Percentiles rank a stretch among this genome's conserved stretches.
These are phyloP conservation scores for Megaustenia siamemsis DNA, from an alignment of 2,888 invertebrate species.

Conservation along the genomic window DNA sequence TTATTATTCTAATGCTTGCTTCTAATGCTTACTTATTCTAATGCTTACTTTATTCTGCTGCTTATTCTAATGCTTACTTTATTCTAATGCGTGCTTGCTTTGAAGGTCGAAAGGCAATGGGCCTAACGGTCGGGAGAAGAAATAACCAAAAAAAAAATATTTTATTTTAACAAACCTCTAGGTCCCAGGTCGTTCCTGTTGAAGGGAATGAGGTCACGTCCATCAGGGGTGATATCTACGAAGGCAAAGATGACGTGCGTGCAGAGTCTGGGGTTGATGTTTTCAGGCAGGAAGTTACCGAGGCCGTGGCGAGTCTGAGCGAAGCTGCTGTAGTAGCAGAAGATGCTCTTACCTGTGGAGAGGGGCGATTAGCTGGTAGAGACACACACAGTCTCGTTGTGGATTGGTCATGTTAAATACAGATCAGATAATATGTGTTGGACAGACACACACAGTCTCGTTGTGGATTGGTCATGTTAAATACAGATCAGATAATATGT, in stretches of 20 bases:
- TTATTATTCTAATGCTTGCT: too few species aligned
- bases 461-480: not conserved
- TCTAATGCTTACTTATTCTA: too few species aligned
- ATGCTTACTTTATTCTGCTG: too few species aligned
- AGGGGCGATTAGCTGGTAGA: not conserved
- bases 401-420: not conserved
- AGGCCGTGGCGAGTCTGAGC: slow-evolving; percentile 92
- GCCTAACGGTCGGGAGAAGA: too few species aligned
- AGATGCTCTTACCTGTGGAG: slow-evolving; percentile 34
- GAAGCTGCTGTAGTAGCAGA: slow-evolving; percentile 92
- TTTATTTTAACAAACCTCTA: slow-evolving; percentile 47
- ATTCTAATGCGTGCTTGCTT: too few species aligned
- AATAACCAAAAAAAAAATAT: too few species aligned
- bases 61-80: too few species aligned
- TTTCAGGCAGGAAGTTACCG: slow-evolving; percentile 92
- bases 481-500: not conserved
- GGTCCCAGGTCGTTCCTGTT: slow-evolving; percentile 59
- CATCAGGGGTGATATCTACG: slow-evolving; percentile 89
- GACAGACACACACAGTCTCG: not conserved
- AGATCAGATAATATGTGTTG: not conserved
- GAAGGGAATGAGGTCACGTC: slow-evolving; percentile 55
- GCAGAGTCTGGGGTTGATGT: slow-evolving; percentile 95
- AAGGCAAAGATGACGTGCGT: slow-evolving; percentile 85
- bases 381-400: not conserved
- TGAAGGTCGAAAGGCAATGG: too few species aligned